Base-by-base conservation (phyloP, 2,113 vertebrate species). In the Labrus mixtus region DNA sequence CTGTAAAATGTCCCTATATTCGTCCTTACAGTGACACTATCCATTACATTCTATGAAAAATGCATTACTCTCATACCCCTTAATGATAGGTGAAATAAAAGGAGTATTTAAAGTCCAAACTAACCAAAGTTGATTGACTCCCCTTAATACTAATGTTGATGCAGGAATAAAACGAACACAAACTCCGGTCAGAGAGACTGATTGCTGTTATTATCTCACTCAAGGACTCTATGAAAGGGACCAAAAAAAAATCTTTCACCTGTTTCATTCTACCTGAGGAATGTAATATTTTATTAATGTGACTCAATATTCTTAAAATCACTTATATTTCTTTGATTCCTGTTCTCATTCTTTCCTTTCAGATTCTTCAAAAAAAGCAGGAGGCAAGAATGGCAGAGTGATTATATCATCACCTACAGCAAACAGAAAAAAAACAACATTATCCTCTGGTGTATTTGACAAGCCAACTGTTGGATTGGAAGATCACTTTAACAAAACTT, bases 131-230 rank as follows among this genome's bases (percentile, higher is more conserved):
- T 17, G 62, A 55, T 5, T 43, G 0, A 11, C 29, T 10, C 9
- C 19, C 55, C 48, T 23, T 8, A 16, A 64, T 64, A 19, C 22
- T 45, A 57, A 17, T 48, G 23, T 45, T 0, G 5, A 15, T 20
- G 20, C 13, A 56, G 16, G 16, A 20, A 37, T 25, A 11, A 50
- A 48, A 59, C 1, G 61, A 50, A 16, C 6, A 59, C 17, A 41
- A 17, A 6, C 46, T 48, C 15, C 3, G 0, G 17, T 60, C 20
- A 37, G 37, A 4, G 19, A 56, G 50, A 69, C 25, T 46, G 23
- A 77, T 55, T 63, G 33, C 16, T 50, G 13, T 54, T 33, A 33
- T 61, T 50, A 61, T 22, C 39, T 15, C 15, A 36, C 9, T 65
- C 20, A 48, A 29, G n/a, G 29, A 15, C 23, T 54, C 11, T 15